phyloP scores from a whole-genome alignment of 2,113 vertebrate genomes.

The Xerus inauris region DNA sequence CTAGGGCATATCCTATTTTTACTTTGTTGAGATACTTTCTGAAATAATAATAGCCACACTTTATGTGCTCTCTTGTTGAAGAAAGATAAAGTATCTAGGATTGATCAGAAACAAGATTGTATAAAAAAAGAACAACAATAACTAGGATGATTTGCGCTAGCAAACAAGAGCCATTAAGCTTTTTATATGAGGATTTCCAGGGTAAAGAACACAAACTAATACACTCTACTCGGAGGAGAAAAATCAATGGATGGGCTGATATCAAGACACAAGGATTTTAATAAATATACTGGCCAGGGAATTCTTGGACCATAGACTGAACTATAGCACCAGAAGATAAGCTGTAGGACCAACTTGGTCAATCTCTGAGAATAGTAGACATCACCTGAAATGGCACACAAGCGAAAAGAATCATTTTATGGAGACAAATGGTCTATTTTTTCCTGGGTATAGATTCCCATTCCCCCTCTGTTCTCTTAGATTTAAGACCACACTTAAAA shows the following conservation, averaged over 20 bases:
- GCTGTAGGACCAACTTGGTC: neutral
- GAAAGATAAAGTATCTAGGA: neutral
- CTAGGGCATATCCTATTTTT: neutral
- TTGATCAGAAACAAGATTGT: neutral
- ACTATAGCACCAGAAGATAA: neutral
- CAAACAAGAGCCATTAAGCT: neutral
- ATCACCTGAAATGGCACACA: neutral
- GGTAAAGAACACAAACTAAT: neutral
- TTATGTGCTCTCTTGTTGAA: neutral
- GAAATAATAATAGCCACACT: neutral
- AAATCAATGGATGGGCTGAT: neutral
- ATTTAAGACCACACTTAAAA: neutral
- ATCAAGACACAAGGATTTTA: neutral
- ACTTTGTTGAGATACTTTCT: neutral
- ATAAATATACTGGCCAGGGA: neutral
- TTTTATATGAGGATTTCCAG: neutral
- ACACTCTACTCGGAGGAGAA: neutral
- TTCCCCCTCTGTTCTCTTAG: neutral
- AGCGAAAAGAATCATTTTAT: neutral
- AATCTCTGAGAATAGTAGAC: neutral
- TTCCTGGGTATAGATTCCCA: neutral
- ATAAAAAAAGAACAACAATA: neutral
- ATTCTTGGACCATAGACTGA: neutral
- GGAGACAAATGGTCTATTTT: neutral
- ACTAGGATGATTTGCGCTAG: neutral